A percentile compares a stretch with the other conserved stretches of the same genome.
Evolutionary conservation across 1,140 invertebrate species (phyloP).

Genomic region (Mizuhopecten yessoensis): DNA sequence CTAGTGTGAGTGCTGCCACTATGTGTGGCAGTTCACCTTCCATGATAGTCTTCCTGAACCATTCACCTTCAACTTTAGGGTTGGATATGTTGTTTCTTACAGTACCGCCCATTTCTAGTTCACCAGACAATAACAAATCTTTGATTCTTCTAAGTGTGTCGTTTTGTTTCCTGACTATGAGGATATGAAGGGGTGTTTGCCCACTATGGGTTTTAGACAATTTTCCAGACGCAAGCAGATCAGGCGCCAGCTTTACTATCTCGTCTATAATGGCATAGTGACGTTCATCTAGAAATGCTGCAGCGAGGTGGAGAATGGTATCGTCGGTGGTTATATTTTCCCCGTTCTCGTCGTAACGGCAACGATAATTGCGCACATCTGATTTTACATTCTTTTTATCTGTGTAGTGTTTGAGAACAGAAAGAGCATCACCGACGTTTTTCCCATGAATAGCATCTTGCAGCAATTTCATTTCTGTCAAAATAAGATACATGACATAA

Average conservation of each 20-base stretch:
- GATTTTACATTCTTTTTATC: background rate
- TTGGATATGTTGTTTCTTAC: background rate
- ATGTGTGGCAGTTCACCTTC: background rate
- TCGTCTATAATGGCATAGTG: background rate
- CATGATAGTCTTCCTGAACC: background rate
- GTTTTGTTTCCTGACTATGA: background rate
- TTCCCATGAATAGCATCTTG: background rate
- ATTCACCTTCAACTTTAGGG: background rate
- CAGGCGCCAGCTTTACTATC: background rate
- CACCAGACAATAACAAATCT: background rate
- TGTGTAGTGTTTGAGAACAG: background rate
- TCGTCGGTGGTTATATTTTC: background rate
- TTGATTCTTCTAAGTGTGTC: background rate
- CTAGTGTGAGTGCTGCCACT: background rate
- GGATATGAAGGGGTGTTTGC: background rate
- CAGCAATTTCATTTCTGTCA: background rate
- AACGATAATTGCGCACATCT: background rate
- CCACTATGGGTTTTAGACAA: background rate
- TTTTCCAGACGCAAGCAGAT: background rate
- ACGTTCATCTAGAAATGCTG: background rate
- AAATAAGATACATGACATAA: background rate
- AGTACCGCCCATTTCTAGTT: background rate
- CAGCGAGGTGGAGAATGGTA: background rate
- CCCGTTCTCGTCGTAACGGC: background rate
- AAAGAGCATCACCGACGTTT: background rate